A percentile compares a stretch with the other conserved stretches of the same genome.
Conservation (phyloP, 1,140 invertebrate genomes). For the Meloidogyne chitwoodi region DNA sequence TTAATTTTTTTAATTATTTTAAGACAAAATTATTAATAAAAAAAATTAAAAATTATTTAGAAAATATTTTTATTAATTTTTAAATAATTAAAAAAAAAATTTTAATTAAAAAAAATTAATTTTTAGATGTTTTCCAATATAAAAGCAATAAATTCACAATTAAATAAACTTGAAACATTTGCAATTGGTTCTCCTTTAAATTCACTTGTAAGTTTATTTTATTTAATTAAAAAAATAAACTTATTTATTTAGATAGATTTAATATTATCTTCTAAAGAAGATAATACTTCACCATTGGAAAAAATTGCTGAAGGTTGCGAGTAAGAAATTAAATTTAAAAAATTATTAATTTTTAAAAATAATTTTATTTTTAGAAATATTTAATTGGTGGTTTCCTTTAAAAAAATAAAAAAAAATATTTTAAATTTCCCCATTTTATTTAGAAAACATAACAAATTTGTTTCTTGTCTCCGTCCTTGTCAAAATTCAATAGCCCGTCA, state of each 20-base stretch:
- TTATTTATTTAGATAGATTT: background rate
- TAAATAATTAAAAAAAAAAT: no score
- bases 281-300: background rate
- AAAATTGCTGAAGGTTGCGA: conserved; percentile 4
- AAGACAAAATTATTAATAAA: background rate
- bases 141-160: background rate
- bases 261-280: background rate
- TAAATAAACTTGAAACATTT: background rate
- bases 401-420: no score
- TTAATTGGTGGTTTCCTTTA: no score
- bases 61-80: no score
- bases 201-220: background rate
- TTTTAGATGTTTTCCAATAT: conserved; percentile 12
- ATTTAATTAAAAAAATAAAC: background rate
- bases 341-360: background rate
- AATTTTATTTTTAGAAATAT: no score
- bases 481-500: background rate
- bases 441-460: background rate
- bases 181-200: conserved; percentile 13
- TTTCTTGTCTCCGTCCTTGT: background rate
- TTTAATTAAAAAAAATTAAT: background rate
- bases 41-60: background rate
- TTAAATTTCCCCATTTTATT: no score
- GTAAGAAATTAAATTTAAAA: background rate
- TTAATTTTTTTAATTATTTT: background rate